Conservation (phyloP, 2,113 vertebrate genomes). For the Bubo bubo region DNA sequence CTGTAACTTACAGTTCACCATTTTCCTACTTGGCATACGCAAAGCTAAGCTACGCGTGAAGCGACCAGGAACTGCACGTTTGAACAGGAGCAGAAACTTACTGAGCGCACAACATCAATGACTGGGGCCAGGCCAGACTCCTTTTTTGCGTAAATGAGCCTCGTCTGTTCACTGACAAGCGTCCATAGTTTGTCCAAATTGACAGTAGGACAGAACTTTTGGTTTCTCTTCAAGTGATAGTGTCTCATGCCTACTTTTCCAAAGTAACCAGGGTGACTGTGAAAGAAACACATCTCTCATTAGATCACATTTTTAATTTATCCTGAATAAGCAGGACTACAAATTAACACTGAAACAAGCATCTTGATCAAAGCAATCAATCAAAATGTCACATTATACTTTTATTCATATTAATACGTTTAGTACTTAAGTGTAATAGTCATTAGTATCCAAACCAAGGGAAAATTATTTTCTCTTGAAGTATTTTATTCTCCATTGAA, state of each 20-base stretch:
- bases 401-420: accelerated
- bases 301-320: background rate
- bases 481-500: background rate
- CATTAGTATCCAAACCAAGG: background rate
- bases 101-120: constrained; percentile 87
- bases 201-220: constrained; percentile 86
- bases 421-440: background rate
- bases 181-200: constrained; percentile 93
- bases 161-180: constrained; percentile 87
- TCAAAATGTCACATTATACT: background rate
- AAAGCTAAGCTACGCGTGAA: accelerated
- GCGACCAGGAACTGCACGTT: background rate
- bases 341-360: background rate
- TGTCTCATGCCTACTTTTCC: constrained; percentile 92
- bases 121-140: constrained; percentile 85
- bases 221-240: constrained; percentile 89
- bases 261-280: constrained; percentile 90
- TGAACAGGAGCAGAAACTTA: constrained; percentile 29
- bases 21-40: background rate
- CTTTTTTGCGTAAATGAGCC: constrained; percentile 84
- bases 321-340: background rate
- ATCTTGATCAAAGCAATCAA: background rate
- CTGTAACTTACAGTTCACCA: background rate
- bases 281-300: background rate
- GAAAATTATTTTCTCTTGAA: background rate